A percentile compares a stretch with the other conserved stretches of the same genome.
Evolutionary conservation across 2,113 vertebrate genomes (phyloP).

Genomic region (Seriola aureovittata): DNA sequence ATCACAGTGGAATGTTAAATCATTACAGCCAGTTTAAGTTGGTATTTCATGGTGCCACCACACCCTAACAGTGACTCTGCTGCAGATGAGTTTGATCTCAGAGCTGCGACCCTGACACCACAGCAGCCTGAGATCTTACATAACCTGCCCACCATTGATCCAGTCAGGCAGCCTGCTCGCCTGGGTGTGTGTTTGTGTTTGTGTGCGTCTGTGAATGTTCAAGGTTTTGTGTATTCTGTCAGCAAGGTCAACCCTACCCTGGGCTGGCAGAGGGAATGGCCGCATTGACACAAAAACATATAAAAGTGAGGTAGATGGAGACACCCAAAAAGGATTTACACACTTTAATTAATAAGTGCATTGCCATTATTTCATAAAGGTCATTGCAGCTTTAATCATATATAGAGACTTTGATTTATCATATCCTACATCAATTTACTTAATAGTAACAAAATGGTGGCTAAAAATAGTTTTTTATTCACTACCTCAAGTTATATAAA

Average conservation of each 20-base stretch:
- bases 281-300: not conserved
- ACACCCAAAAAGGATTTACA: not conserved
- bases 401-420: not conserved
- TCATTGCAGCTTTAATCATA: not conserved
- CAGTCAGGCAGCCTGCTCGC: conserved; percentile 19
- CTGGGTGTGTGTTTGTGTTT: conserved; percentile 6
- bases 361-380: too few relatives aligned
- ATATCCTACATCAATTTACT: not conserved
- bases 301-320: not conserved
- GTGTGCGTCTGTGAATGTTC: conserved; percentile 21
- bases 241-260: conserved; percentile 7
- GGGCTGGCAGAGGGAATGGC: not conserved
- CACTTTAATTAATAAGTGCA: not conserved
- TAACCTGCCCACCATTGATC: conserved; percentile 38
- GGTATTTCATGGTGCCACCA: conserved; percentile 6
- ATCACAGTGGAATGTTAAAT: conserved; percentile 14
- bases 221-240: conserved; percentile 49
- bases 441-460: not conserved
- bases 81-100: conserved; percentile 17
- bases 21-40: not conserved
- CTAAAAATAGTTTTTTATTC: not conserved
- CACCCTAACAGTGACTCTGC: conserved; percentile 11
- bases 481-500: not conserved
- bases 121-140: conserved; percentile 21
- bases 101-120: conserved; percentile 1